Evolutionary conservation across 2,113 vertebrate genomes (phyloP), one percentile per base, ranked within the genome.

Genomic region (Polypterus senegalus): DNA sequence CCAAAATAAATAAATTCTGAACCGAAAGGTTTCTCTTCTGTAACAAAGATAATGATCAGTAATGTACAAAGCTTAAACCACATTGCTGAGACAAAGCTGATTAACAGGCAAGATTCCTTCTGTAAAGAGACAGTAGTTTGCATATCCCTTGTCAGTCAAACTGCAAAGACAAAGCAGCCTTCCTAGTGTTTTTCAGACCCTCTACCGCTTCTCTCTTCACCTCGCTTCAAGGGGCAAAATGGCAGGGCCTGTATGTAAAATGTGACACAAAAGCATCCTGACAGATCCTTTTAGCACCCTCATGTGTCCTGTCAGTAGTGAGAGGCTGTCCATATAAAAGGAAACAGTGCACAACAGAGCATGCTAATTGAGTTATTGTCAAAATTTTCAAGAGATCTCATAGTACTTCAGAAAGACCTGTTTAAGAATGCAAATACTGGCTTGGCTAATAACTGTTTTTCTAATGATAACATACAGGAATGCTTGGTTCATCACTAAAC

Each of bases 351-450:
- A 73, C 72, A 76, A 73, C 74, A 73, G 77, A 77, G 76, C 77
- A 79, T 83, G 78, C 78, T 81, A 81, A 83, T 81, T 72, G 77
- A 74, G 74, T 66, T 72, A 80, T 76, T 80, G 80, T 77, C 69
- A 68, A 60, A 58, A 71, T 76, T 70, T 78, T 77, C 74, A 60
- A 72, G 69, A 64, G 49, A 45, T 65, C 62, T 65, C 63, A 7
- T 58, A 7, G 57, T 47, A 5, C 57, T 62, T 45, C 55, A 59
- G 65, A 62, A 58, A 54, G 60, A 59, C 9, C 55, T 45, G 47
- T 63, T 57, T 66, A 56, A 46, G 63, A 58, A 66, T 63, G 61
- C 65, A 66, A 62, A 66, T 65, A 51, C 54, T 54, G 10, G 54
- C 11, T 48, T 56, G 55, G 46, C 51, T 49, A 67, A 55, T 61